phyloP scores from a whole-genome alignment of 2,113 vertebrate genomes.

The Micronycteris hirsuta region DNA sequence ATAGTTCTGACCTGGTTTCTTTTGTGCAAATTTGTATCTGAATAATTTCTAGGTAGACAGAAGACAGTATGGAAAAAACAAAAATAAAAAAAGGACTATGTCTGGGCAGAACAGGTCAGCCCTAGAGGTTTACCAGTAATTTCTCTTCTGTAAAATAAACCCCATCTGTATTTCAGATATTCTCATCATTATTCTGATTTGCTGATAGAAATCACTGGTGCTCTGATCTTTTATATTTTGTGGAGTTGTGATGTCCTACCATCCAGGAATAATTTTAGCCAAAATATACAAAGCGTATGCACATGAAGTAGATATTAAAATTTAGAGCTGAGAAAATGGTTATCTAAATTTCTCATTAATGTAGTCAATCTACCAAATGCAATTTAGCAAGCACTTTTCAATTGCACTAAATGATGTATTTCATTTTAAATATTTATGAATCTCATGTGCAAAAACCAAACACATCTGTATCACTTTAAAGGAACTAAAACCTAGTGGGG shows the following conservation, averaged over 20 bases:
- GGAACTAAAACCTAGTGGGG: background rate
- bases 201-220: background rate
- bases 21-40: background rate
- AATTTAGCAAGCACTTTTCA: background rate
- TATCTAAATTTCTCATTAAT: constrained; percentile 41
- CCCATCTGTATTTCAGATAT: background rate
- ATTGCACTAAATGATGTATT: background rate
- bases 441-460: background rate
- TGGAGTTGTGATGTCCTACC: background rate
- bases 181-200: background rate
- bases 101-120: background rate
- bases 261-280: background rate
- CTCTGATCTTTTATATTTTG: background rate
- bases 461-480: background rate
- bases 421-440: constrained; percentile 31
- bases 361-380: background rate
- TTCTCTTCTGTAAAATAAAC: background rate
- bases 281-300: constrained; percentile 12
- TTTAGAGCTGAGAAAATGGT: background rate
- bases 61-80: background rate
- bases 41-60: background rate
- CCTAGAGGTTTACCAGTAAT: background rate
- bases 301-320: constrained; percentile 11
- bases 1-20: background rate
- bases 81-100: background rate